Base-by-base conservation (phyloP, 2,888 invertebrate genomes). In the Perithous albicinctus region DNA sequence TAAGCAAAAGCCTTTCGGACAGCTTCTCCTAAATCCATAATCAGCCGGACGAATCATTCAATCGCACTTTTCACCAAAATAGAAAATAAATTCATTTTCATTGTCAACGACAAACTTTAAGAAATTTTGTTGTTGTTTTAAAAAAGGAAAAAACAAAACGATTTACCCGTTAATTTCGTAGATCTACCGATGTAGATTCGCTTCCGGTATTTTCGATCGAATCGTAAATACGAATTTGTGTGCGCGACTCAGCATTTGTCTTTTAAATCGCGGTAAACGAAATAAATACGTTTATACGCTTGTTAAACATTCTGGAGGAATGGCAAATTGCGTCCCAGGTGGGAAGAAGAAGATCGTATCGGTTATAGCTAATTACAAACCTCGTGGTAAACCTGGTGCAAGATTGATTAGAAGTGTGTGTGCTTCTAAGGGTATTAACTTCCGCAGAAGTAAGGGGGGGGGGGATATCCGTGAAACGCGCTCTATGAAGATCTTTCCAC, bases 311-410 rank as follows among this genome's bases (percentile, higher is more conserved):
- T 61, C 72, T 80, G 38, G 15, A 54, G 69, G 54, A 56, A 69
- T 10, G 38, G 29, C 59, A 41, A 48, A n/a, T n/a, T 46, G 76
- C 54, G 46, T 69, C 64, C 51, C 51, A 64, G 48, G 59, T 35
- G 41, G 67, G 48, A 61, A 70, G 59, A 61, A 70, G 59, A 70
- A 83, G 63, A 76, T 67, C 54, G 41, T 64, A 29, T 59, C 12
- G 46, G 61, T 75, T 82, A 80, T 23, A 70, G 69, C 76, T 74
- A 76, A 59, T 83, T 72, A 84, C 77, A 69, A 84, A 80, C 78
- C 80, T 81, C 79, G 76, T 64, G 76, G 63, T 78, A 73, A 80
- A 77, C 74, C 79, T 83, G 69, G 78, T 85, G 82, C 85, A 64
- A 78, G 66, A 85, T 70, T 81, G 69, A 84, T 74, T 77, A 48